Evolutionary conservation across 2,888 invertebrate species (phyloP).

Genomic region (Tetrapedia diversipes): DNA sequence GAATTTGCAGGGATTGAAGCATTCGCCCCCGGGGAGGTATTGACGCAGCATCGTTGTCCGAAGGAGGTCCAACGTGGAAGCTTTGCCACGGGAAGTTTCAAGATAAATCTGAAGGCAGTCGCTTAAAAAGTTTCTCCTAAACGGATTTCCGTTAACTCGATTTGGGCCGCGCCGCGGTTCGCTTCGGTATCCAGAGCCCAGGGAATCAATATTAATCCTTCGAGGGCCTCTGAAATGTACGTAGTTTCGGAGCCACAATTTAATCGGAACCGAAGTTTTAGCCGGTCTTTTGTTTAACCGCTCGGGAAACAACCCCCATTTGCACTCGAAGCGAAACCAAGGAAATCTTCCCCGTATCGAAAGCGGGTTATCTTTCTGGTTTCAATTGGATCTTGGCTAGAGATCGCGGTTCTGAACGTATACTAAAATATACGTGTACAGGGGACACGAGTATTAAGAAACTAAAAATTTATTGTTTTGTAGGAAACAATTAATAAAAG

Average conservation of each 20-base stretch:
- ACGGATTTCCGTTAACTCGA: constrained; percentile 52
- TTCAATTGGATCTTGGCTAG: neutral
- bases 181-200: constrained; percentile 21
- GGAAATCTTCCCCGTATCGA: neutral
- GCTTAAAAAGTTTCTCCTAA: constrained; percentile 49
- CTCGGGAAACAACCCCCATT: constrained; percentile 7
- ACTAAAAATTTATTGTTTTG: too few species aligned
- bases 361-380: neutral
- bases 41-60: neutral
- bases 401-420: too few species aligned
- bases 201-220: constrained; percentile 50
- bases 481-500: too few species aligned
- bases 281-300: constrained; percentile 5
- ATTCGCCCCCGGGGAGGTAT: neutral
- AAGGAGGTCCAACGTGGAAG: constrained; percentile 26
- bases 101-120: constrained; percentile 45
- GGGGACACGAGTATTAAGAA: too few species aligned
- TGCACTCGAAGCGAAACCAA: neutral
- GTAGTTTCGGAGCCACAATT: neutral
- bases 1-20: neutral
- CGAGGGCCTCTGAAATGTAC: neutral
- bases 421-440: too few species aligned
- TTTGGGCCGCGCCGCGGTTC: constrained; percentile 16
- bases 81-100: constrained; percentile 3
- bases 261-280: constrained; percentile 23